phyloP scores from a whole-genome alignment of 2,113 vertebrate genomes.

The Redunca redunca region DNA sequence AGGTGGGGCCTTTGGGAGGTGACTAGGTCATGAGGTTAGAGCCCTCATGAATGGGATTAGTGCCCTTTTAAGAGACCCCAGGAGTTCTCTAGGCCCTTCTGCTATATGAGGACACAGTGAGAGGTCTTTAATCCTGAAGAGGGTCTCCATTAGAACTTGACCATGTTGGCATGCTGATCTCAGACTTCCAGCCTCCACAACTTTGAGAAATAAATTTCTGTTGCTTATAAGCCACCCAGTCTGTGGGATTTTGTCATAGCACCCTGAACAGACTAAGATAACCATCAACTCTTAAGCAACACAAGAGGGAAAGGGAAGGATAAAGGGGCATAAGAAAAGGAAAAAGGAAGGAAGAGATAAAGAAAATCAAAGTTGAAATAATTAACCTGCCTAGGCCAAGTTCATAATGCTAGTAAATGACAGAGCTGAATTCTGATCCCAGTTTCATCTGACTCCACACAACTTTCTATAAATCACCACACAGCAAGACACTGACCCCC shows the following conservation, averaged over 20 bases:
- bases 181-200: not conserved
- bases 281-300: not conserved
- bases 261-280: not conserved
- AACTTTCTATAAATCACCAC: not conserved
- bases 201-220: not conserved
- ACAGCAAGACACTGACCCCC: not conserved
- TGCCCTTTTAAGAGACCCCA: not conserved
- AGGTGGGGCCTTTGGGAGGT: not conserved
- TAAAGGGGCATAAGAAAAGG: no score
- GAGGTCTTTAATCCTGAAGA: not conserved
- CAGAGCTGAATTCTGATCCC: not conserved
- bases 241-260: not conserved
- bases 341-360: not conserved
- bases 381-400: not conserved
- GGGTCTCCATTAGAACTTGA: not conserved
- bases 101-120: not conserved
- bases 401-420: not conserved
- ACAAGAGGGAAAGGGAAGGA: not conserved
- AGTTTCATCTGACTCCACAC: not conserved
- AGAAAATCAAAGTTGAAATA: not conserved
- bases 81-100: not conserved
- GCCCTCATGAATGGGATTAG: not conserved
- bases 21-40: no score
- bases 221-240: not conserved
- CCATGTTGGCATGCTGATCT: not conserved